Evolutionary conservation across 2,113 vertebrate species (phyloP).

Genomic region (Heterotilapia buettikoferi): DNA sequence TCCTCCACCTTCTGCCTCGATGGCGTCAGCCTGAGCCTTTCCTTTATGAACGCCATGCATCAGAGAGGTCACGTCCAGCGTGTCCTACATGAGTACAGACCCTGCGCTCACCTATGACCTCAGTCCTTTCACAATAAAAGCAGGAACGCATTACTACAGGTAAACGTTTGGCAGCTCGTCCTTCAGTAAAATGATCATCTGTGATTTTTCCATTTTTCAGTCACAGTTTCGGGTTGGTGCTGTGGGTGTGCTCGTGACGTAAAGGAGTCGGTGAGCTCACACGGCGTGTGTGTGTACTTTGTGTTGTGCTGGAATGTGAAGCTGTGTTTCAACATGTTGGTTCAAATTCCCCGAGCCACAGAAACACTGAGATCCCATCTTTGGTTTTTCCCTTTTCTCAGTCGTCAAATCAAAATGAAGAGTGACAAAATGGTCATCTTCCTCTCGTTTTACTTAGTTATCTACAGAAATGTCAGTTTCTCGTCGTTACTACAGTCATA

Average conservation of each 20-base stretch:
- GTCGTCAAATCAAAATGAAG: background rate
- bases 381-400: background rate
- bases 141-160: background rate
- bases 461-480: rapidly evolving
- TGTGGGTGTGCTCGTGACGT: background rate
- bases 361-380: background rate
- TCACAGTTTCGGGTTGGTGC: background rate
- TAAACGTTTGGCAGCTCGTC: too few relatives aligned
- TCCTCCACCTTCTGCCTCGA: background rate
- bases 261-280: background rate
- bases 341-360: background rate
- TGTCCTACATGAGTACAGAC: background rate
- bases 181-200: background rate
- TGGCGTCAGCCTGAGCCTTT: background rate
- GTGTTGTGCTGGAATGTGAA: conserved; percentile 34
- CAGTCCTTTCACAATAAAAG: background rate
- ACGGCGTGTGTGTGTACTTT: background rate
- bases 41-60: background rate
- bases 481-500: background rate
- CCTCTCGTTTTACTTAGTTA: background rate
- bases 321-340: conserved; percentile 50
- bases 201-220: background rate
- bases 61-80: background rate
- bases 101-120: background rate
- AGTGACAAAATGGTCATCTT: background rate